Conservation (phyloP, 2,113 vertebrate species). For the Vulpes ferrilata region DNA sequence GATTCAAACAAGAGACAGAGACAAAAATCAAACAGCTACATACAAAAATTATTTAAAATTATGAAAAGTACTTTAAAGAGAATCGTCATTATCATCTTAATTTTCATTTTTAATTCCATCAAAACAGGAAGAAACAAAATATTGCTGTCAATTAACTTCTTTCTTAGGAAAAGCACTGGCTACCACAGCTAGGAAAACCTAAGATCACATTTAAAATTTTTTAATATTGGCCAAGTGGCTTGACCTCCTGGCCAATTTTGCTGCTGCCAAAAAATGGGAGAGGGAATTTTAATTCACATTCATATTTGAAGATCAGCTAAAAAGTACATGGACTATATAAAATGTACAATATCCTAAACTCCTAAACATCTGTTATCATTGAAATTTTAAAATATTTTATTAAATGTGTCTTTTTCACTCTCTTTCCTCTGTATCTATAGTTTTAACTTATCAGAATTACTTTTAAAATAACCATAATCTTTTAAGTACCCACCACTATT, state of each 20-base stretch:
- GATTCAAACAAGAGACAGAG: neutral
- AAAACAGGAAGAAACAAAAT: conserved; percentile 12
- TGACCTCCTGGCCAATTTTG: neutral
- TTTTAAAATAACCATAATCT: neutral
- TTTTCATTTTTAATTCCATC: conserved; percentile 38
- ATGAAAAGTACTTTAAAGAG: neutral
- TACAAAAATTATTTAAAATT: neutral
- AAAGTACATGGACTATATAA: neutral
- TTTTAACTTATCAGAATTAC: conserved; percentile 30
- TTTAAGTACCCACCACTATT: conserved; percentile 14
- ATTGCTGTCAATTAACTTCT: neutral
- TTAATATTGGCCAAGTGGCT: neutral
- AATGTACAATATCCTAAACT: neutral
- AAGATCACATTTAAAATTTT: neutral
- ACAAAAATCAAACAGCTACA: neutral
- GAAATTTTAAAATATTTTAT: conserved; percentile 19
- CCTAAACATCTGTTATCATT: neutral
- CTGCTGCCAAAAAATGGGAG: neutral
- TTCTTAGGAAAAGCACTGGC: neutral
- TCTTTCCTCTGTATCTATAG: neutral
- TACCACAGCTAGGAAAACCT: neutral
- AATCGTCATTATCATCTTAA: neutral
- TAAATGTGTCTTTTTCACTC: neutral
- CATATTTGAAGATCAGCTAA: conserved; percentile 34
- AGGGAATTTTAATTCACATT: neutral